Evolutionary conservation across 2,888 invertebrate species (phyloP).

Genomic region (Tolmerus cingulatus): DNA sequence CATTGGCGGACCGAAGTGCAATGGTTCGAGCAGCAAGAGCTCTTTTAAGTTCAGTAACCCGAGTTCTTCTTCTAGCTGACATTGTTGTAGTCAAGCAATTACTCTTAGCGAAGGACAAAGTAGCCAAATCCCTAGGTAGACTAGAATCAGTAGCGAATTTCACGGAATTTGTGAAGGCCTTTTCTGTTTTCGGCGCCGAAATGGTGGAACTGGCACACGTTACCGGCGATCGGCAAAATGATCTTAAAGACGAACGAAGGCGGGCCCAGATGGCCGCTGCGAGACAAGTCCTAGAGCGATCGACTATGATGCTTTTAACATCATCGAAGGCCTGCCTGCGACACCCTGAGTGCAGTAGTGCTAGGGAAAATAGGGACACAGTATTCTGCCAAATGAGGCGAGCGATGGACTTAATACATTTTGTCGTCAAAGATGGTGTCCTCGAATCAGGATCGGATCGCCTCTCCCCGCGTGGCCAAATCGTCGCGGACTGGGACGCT

Average conservation of each 20-base stretch:
- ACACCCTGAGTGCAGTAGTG: conserved; percentile 92
- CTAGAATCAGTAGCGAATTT: conserved; percentile 89
- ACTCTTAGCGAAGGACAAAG: conserved; percentile 94
- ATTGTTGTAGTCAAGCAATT: conserved; percentile 97
- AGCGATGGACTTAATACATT: conserved; percentile 97
- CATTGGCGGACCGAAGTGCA: conserved; percentile 73
- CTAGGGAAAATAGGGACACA: conserved; percentile 94
- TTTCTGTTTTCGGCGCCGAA: conserved; percentile 97
- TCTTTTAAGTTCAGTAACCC: conserved; percentile 92
- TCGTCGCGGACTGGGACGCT: conserved; percentile 70
- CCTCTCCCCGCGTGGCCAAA: conserved; percentile 53
- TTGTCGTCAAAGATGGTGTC: conserved; percentile 96
- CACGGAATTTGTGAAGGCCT: conserved; percentile 97
- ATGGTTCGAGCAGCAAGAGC: conserved; percentile 93
- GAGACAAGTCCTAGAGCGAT: conserved; percentile 91
- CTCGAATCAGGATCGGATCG: conserved; percentile 63
- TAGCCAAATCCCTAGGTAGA: conserved; percentile 82
- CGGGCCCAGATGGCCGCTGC: conserved; percentile 97
- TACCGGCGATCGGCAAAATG: conserved; percentile 82
- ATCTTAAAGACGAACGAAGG: conserved; percentile 90
- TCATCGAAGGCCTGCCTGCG: conserved; percentile 95
- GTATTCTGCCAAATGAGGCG: conserved; percentile 98
- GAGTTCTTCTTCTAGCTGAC: conserved; percentile 94
- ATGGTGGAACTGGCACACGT: conserved; percentile 98
- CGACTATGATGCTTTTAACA: conserved; percentile 95